phyloP scores from a whole-genome alignment of 2,888 invertebrate genomes.

The Schrankia costaestrigalis region DNA sequence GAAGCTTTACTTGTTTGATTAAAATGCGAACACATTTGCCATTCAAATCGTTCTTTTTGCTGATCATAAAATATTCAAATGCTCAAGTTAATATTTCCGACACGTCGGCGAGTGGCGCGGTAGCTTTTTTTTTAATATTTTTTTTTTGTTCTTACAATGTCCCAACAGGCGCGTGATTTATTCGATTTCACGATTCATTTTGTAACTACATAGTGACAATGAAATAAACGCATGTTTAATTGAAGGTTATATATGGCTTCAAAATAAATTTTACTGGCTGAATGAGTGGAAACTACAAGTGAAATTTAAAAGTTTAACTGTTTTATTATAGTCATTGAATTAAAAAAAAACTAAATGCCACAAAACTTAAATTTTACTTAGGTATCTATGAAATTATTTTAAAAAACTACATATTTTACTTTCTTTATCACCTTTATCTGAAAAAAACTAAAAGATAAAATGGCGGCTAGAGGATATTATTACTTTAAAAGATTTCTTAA shows the following conservation, averaged over 20 bases:
- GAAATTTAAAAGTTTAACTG: background rate
- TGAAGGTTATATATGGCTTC: conserved; percentile 14
- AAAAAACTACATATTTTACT: no score
- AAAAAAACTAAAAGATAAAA: no score
- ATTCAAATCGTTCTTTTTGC: conserved; percentile 77
- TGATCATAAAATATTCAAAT: conserved; percentile 79
- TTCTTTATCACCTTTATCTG: no score
- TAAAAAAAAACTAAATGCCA: no score
- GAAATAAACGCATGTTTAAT: conserved; percentile 33
- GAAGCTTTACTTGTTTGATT: conserved; percentile 55
- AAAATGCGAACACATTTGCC: conserved; percentile 75
- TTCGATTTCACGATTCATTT: conserved; percentile 43
- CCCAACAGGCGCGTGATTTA: conserved; percentile 50
- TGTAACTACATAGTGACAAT: conserved; percentile 35
- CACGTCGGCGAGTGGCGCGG: conserved; percentile 55
- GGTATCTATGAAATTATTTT: no score
- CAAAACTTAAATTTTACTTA: no score
- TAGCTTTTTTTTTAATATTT: conserved; percentile 40
- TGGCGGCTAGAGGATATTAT: no score
- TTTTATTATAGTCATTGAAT: no score
- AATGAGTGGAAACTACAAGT: background rate
- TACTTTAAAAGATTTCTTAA: no score
- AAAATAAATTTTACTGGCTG: conserved; percentile 3
- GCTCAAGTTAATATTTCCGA: conserved; percentile 72
- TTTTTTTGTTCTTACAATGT: conserved; percentile 32